Evolutionary conservation across 2,113 vertebrate species (phyloP), one percentile per base, ranked within the genome.

Genomic region (Rutilus rutilus): DNA sequence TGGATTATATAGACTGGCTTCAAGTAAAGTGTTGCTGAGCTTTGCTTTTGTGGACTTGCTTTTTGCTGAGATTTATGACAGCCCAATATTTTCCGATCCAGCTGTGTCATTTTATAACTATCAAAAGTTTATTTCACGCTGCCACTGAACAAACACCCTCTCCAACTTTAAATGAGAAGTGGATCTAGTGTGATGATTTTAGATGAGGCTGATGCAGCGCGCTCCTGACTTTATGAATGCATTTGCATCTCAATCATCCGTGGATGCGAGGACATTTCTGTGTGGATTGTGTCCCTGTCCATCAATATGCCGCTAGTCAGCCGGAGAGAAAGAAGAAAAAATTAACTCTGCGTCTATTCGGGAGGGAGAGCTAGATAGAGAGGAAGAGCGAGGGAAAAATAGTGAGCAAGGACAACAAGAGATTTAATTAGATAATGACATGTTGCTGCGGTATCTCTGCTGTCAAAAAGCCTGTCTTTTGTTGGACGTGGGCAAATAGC

Each of bases 341-440:
- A 83, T 83, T 50, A 17, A 64, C 30, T 74, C 79, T n/a, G 52
- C 71, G 39, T 86, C 42, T 25, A 78, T 60, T 73, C 2, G 67
- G 78, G 54, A 42, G 81, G 36, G 25, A 50, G 75, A 75, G 15
- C 25, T 50, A 77, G 75, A 77, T 54, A 71, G 45, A 71, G 62
- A 42, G 30, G 42, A 73, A 30, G 54, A 73, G 77, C 5, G 25
- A 30, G 62, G 25, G 52, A 27, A 62, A 45, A 73, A 54, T 67
- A 2, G 60, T 62, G 27, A 86, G 85, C 78, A n/a, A 25, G n/a
- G 77, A 71, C 78, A 81, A 86, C 59, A 74, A 75, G 78, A 86
- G 85, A 86, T 86, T 86, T 86, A 82, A 86, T 86, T 81, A 86
- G 85, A 86, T 81, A 75, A 86, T 75, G 67, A 74, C 78, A 74